phyloP scores from a whole-genome alignment of 1,140 invertebrate genomes.

The Eupristina koningsbergeri region DNA sequence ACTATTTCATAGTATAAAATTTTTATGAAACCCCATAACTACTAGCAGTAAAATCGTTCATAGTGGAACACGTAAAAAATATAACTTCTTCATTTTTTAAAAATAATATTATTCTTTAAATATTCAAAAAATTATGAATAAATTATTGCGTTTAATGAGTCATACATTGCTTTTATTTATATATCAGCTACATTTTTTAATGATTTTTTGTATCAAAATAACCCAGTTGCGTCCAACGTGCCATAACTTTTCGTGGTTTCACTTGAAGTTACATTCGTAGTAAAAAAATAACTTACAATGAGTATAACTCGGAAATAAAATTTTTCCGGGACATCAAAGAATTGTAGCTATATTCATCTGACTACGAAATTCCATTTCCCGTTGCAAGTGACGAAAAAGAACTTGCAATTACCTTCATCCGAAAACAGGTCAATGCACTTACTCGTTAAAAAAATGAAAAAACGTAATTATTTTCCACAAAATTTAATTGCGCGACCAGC shows the following conservation, averaged over 20 bases:
- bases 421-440: neutral
- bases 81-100: neutral
- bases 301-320: slow-evolving; percentile 34
- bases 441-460: neutral
- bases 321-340: slow-evolving; percentile 5
- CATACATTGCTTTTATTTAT: neutral
- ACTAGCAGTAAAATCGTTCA: too few species aligned
- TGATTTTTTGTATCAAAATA: neutral
- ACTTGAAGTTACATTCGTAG: too few species aligned
- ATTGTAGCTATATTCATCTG: neutral
- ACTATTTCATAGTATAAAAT: too few species aligned
- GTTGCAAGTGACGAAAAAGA: neutral
- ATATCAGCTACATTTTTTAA: neutral
- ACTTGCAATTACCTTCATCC: neutral
- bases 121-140: neutral
- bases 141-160: neutral
- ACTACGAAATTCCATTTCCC: neutral
- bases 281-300: neutral
- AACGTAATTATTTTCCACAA: neutral
- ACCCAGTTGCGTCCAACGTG: neutral
- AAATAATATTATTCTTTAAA: neutral
- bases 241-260: neutral
- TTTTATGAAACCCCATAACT: too few species aligned
- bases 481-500: neutral
- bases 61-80: neutral